Base-by-base conservation (phyloP, 2,797 vertebrate species). In the Macropus fuliginosus region DNA sequence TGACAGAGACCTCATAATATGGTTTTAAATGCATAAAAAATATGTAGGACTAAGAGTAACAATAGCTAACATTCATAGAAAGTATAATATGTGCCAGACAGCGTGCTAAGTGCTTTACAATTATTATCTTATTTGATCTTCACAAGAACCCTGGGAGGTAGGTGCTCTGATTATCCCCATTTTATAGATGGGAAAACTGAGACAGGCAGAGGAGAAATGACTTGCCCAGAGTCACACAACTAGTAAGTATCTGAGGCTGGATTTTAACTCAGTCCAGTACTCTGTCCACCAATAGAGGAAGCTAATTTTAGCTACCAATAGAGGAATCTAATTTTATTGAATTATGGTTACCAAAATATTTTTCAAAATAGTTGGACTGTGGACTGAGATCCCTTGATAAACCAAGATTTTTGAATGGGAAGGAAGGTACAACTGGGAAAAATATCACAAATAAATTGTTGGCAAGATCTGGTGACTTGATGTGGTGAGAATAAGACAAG, bases 331-430 rank as follows among this genome's bases (percentile, higher is more conserved):
- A 74, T 74, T 18, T 74, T 40, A 74, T 74, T 46, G 74, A 81
- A 81, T 46, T 81, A 10, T 46, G 46, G 21, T 46, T 81, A 24
- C 2, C 74, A 81, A 81, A 66, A 46, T 81, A 24, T 81, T 81
- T 81, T 46, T 81, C 0, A 27, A 81, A 21, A 27, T 10, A 27
- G 40, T 81, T 81, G 21, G 40, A 10, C 21, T 81, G 9, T 46
- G n/a, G 6, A 24, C 46, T 27, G 24, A 81, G 21, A 81, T 46
- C 40, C 74, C 0, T 81, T n/a, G 14, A n/a, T 66, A 66, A 14
- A 66, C 62, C 13, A 66, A 66, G 14, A 31, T 54, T 92, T 94
- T 92, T 87, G 9, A 94, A 74, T 93, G 56, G 95, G 96, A 93
- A 3, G 59, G 40, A 95, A 94, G 40, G 90, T 62, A 92, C 18